Conservation (phyloP, 2,113 vertebrate species). For the Cervus canadensis region DNA sequence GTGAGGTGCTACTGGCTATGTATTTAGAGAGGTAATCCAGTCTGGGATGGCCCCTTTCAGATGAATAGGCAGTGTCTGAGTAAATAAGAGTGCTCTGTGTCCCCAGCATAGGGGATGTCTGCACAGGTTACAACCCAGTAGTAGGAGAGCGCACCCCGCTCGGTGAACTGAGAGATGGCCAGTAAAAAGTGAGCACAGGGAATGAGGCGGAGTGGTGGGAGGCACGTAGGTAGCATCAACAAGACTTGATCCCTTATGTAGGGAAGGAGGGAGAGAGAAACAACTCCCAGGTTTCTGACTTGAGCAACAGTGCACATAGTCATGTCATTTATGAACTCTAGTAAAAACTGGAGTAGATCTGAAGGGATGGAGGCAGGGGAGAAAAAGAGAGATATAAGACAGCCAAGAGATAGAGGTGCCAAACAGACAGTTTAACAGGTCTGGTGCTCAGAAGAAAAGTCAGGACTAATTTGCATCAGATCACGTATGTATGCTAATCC, state of each 20-base stretch:
- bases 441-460: not conserved
- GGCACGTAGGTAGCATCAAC: not conserved
- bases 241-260: not conserved
- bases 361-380: not conserved
- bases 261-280: not conserved
- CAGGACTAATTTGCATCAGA: not conserved
- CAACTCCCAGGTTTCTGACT: not conserved
- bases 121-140: not conserved
- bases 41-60: not conserved
- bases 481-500: not conserved
- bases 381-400: not conserved
- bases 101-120: not conserved
- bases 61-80: not conserved
- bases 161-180: not conserved
- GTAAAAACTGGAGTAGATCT: not conserved
- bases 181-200: not conserved
- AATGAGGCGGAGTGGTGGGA: not conserved
- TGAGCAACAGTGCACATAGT: not conserved
- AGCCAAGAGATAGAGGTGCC: not conserved
- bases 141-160: not conserved
- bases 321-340: not conserved
- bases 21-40: not conserved
- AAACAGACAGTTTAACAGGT: not conserved
- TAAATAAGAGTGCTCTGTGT: not conserved
- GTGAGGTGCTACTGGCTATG: not conserved